Conservation (phyloP, 1,140 invertebrate species). For the Carcinoscorpius rotundicauda region DNA sequence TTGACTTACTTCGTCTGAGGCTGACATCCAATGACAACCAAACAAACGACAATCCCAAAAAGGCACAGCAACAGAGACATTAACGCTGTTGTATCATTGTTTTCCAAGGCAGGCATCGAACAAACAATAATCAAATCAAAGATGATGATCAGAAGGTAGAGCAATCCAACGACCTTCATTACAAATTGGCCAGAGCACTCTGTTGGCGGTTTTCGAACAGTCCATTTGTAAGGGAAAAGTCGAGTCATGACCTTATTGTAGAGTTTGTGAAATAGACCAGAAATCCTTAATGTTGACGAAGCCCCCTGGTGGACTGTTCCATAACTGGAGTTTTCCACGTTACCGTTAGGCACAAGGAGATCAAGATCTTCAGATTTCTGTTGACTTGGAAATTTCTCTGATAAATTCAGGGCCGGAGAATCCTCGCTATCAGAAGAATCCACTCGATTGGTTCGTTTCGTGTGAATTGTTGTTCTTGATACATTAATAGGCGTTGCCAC, state of each 20-base stretch:
- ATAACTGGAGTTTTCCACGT: too few relatives aligned
- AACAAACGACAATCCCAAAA: constrained; percentile 56
- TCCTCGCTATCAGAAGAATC: constrained; percentile 23
- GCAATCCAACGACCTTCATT: constrained; percentile 70
- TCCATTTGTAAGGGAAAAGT: constrained; percentile 21
- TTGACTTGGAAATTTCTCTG: too few relatives aligned
- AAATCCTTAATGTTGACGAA: too few relatives aligned
- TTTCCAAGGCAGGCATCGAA: constrained; percentile 42
- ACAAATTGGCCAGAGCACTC: constrained; percentile 66
- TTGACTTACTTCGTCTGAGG: constrained; percentile 69
- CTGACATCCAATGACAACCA: constrained; percentile 73
- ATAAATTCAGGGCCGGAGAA: neutral
- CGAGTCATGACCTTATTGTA: too few relatives aligned
- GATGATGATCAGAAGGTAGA: constrained; percentile 64
- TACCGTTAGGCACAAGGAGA: too few relatives aligned
- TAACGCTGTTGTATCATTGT: constrained; percentile 44
- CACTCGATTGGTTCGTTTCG: constrained; percentile 20
- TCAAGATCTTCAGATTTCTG: too few relatives aligned
- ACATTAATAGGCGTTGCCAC: constrained; percentile 8
- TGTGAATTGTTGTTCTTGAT: constrained; percentile 14
- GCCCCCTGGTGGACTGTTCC: too few relatives aligned
- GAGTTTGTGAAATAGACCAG: too few relatives aligned
- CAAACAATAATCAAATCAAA: constrained; percentile 72
- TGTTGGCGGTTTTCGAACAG: constrained; percentile 55
- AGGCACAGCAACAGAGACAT: constrained; percentile 57